Evolutionary conservation across 2,888 invertebrate genomes (phyloP), one percentile per base, ranked within the genome.

Genomic region (Drosophila borealis): DNA sequence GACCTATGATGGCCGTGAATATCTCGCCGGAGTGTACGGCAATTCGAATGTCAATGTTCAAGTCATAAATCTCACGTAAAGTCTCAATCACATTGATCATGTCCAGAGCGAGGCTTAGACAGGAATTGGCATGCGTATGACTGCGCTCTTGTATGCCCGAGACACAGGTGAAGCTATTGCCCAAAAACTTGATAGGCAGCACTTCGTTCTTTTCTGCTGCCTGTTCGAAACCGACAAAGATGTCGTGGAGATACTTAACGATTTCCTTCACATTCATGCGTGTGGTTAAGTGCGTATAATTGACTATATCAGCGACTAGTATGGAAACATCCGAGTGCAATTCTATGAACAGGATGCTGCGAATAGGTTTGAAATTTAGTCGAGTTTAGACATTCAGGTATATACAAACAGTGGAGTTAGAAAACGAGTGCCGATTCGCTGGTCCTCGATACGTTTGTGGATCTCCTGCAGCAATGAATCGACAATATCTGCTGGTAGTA

Each of bases 21-120:
- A 98, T 97, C 88, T 95, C 96, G 0, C 99, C 99, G 2, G 97
- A 96, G 91, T 99, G 98, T 0, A 99, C 95, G 0, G 98, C 99
- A 72, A 99, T 98, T 78, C 98, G 93, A 98, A 99, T 98, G 89
- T 98, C 96, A 49, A 99, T 96, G 83, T 97, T 95, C 34, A 98
- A 94, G 10, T 95, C 94, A 11, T 96, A 95, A 34, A 95, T 95
- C 79, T 96, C 95, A 36, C 89, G 96, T 95, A 80, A 94, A 95
- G 89, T 95, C 2, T 50, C 95, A 73, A 98, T 98, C 56, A 97
- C 96, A 68, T 94, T 94, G 63, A 98, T 98, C 98, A 98, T 98
- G 84, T 96, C 96, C 11, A 98, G 92, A 0, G 97, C 98, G 65
- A 98, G 93, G 78, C 96, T 96, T 0, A 98, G 96, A 91, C 97